Percentiles rank a stretch among this genome's conserved stretches.
Conservation (phyloP, 2,797 vertebrate species). For the Momotus momota region DNA sequence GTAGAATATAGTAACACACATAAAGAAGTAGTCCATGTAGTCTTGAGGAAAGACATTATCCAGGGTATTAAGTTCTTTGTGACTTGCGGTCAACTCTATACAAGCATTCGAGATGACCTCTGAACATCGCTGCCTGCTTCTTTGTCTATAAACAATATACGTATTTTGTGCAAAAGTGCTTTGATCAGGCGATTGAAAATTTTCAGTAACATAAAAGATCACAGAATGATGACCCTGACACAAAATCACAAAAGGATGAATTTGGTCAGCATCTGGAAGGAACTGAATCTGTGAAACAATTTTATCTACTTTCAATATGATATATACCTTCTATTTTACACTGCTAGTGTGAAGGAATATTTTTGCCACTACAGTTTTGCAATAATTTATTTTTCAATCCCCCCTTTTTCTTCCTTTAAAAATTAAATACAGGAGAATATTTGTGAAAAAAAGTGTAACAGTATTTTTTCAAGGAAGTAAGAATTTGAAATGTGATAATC, state of each 20-base stretch:
- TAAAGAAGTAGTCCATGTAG: background rate
- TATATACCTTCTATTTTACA: background rate
- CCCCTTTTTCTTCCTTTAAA: background rate
- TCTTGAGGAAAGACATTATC: background rate
- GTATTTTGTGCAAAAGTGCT: background rate
- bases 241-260: background rate
- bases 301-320: background rate
- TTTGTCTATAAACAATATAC: background rate
- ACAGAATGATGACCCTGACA: background rate
- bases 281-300: background rate
- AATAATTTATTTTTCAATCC: background rate
- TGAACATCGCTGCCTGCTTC: background rate
- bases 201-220: background rate
- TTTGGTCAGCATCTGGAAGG: background rate
- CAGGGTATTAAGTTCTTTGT: background rate
- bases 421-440: background rate
- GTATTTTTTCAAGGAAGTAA: background rate
- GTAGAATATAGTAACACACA: background rate
- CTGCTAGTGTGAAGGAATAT: background rate
- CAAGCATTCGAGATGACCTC: background rate
- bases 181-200: background rate
- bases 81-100: background rate
- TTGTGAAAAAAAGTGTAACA: background rate
- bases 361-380: background rate
- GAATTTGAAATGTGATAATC: background rate